Percentiles rank a stretch among this genome's conserved stretches.
These are phyloP conservation scores for Anomalospiza imberbis DNA, from an alignment of 2,797 vertebrate genomes.

Conservation along the genomic window DNA sequence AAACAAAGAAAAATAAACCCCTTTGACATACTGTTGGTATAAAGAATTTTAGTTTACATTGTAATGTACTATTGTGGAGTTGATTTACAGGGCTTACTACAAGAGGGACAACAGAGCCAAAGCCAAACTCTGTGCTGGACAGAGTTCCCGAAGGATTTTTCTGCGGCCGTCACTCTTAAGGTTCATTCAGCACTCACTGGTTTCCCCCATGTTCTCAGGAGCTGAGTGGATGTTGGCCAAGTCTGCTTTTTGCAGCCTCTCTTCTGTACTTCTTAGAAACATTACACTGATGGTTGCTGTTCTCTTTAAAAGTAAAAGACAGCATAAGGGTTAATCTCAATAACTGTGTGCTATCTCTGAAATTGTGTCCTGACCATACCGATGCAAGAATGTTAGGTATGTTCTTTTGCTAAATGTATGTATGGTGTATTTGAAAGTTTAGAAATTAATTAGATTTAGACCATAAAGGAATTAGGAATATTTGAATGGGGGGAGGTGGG, in stretches of 20 bases:
- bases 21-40: constrained; percentile 64
- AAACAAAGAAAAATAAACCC: constrained; percentile 65
- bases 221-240: neutral
- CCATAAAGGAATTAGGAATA: constrained; percentile 70
- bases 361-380: constrained; percentile 80
- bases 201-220: constrained; percentile 11
- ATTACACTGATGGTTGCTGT: constrained; percentile 47
- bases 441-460: constrained; percentile 80
- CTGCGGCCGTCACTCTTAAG: constrained; percentile 37
- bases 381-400: constrained; percentile 75
- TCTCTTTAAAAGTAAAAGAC: constrained; percentile 39
- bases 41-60: constrained; percentile 79
- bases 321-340: constrained; percentile 36
- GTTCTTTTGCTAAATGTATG: constrained; percentile 79
- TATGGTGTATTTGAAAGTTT: constrained; percentile 86
- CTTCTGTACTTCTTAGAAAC: constrained; percentile 52
- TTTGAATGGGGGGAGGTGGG: constrained; percentile 56
- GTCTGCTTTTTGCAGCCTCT: constrained; percentile 49
- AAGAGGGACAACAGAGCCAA: constrained; percentile 31
- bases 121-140: neutral
- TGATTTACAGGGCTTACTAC: constrained; percentile 60
- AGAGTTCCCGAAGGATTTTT: constrained; percentile 3
- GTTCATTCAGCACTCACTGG: constrained; percentile 8
- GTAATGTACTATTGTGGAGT: constrained; percentile 75
- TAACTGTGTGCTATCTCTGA: constrained; percentile 74